Evolutionary conservation across 2,888 invertebrate species (phyloP).

Genomic region (Chelonus formosanus): DNA sequence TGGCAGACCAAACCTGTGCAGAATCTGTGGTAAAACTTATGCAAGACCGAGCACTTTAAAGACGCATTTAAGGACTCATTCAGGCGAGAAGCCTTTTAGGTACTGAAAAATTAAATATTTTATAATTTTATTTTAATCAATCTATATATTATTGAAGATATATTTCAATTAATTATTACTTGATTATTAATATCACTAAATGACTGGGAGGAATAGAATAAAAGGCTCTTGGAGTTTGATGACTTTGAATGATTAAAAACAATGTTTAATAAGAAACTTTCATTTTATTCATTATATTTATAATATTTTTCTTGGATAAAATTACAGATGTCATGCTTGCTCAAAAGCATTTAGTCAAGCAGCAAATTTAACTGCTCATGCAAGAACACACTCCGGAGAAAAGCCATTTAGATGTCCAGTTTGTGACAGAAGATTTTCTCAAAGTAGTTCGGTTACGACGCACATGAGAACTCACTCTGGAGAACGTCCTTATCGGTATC

Average conservation of each 20-base stretch:
- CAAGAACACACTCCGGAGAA: constrained; percentile 95
- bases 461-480: constrained; percentile 99
- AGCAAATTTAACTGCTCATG: constrained; percentile 97
- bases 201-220: too few relatives aligned
- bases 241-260: too few relatives aligned
- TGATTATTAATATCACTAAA: too few relatives aligned
- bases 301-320: background rate
- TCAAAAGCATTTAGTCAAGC: constrained; percentile 98
- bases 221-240: too few relatives aligned
- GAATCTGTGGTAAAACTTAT: constrained; percentile 96
- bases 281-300: too few relatives aligned
- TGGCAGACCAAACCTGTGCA: constrained; percentile 87
- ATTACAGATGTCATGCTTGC: constrained; percentile 81
- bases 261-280: too few relatives aligned
- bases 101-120: constrained; percentile 38
- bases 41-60: constrained; percentile 96
- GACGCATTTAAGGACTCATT: constrained; percentile 95
- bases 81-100: constrained; percentile 92
- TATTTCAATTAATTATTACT: too few relatives aligned
- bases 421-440: constrained; percentile 96
- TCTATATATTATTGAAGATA: background rate
- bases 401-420: constrained; percentile 98
- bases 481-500: constrained; percentile 89
- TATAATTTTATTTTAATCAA: background rate
- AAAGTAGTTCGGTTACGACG: constrained; percentile 94